phyloP scores from a whole-genome alignment of 2,797 vertebrate species.

The Lithobates pipiens region DNA sequence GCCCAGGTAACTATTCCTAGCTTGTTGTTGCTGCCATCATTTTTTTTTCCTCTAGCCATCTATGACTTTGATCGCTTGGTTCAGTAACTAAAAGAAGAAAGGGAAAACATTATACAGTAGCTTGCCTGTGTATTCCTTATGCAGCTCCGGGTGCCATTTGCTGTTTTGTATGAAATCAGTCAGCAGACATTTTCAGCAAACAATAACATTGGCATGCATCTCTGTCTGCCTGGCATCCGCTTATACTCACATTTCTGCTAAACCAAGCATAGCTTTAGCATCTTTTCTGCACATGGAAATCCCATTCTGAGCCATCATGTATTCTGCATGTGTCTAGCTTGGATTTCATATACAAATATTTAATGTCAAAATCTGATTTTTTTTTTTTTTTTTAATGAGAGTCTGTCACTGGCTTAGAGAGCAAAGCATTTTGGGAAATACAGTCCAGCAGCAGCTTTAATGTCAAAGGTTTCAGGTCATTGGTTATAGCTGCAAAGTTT shows the following conservation, averaged over 20 bases:
- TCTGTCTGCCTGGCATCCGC: constrained; percentile 38
- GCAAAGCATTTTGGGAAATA: background rate
- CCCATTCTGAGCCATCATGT: background rate
- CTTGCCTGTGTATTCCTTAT: background rate
- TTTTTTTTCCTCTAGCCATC: constrained; percentile 8
- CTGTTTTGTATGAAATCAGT: constrained; percentile 36
- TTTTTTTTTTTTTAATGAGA: background rate
- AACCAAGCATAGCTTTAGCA: constrained; percentile 15
- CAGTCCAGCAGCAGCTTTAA: background rate
- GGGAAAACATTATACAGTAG: background rate
- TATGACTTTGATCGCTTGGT: constrained; percentile 29
- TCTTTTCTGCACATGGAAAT: background rate
- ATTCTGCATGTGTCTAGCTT: background rate
- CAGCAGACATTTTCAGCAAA: constrained; percentile 41
- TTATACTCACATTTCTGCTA: constrained; percentile 30
- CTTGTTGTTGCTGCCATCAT: background rate
- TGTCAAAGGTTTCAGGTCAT: background rate
- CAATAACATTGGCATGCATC: constrained; percentile 50
- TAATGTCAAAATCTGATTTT: background rate
- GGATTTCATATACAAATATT: background rate
- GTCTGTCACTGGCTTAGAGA: background rate
- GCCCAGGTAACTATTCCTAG: background rate
- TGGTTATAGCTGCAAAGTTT: background rate
- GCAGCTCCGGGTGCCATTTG: constrained; percentile 32
- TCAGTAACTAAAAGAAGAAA: constrained; percentile 26